phyloP scores from a whole-genome alignment of 2,888 invertebrate species.

The Polydrusus pterygomalis region DNA sequence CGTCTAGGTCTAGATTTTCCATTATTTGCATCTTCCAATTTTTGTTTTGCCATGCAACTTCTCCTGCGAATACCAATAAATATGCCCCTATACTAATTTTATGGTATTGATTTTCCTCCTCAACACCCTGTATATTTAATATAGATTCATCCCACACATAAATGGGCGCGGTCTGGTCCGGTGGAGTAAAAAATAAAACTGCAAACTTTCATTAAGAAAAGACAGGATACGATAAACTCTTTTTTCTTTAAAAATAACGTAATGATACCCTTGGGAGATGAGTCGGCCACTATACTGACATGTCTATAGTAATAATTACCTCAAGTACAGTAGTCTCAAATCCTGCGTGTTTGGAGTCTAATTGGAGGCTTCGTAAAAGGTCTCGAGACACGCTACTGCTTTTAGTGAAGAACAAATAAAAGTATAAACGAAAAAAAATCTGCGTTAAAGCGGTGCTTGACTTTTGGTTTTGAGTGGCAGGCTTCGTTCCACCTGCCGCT shows the following conservation, averaged over 20 bases:
- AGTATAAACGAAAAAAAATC: not conserved
- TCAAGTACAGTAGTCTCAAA: slow-evolving; percentile 19
- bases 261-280: slow-evolving; percentile 17
- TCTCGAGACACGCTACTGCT: slow-evolving; percentile 39
- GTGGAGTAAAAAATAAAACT: slow-evolving; percentile 10
- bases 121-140: slow-evolving; percentile 10
- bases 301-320: slow-evolving; percentile 26
- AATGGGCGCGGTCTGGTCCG: slow-evolving; percentile 1
- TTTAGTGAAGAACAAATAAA: slow-evolving; percentile 23
- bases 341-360: slow-evolving; percentile 26
- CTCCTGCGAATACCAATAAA: too few species aligned
- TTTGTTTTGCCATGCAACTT: too few species aligned
- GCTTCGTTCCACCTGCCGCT: not conserved
- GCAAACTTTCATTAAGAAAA: slow-evolving; percentile 30
- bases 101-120: not conserved
- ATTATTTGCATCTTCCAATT: too few species aligned
- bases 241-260: slow-evolving; percentile 13
- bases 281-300: slow-evolving; percentile 20
- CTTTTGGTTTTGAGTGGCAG: slow-evolving; percentile 10
- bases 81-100: too few species aligned
- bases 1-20: too few species aligned
- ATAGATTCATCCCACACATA: slow-evolving; percentile 22
- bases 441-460: not conserved
- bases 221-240: slow-evolving; percentile 21
- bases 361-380: slow-evolving; percentile 35